These are phyloP conservation scores for Gymnoscelis rufifasciata DNA, from an alignment of 2,888 invertebrate genomes.

Conservation along the genomic window DNA sequence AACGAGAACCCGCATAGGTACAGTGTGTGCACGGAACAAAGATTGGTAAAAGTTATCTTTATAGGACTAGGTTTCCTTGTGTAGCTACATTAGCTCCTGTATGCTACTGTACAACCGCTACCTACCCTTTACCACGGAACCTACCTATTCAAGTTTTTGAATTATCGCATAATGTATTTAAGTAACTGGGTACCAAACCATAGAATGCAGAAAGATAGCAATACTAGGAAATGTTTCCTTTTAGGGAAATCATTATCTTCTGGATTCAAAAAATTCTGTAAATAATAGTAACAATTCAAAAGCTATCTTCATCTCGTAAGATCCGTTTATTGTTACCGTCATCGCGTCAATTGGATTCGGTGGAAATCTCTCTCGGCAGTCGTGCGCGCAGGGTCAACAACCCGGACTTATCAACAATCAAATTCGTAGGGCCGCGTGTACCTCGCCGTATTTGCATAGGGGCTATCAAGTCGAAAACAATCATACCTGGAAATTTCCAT, in stretches of 20 bases:
- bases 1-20: conserved; percentile 11
- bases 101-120: conserved; percentile 27
- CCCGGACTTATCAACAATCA: conserved; percentile 70
- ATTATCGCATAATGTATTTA: too few species aligned
- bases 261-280: too few species aligned
- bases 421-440: conserved; percentile 53
- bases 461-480: conserved; percentile 37
- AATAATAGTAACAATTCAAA: background rate
- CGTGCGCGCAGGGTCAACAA: conserved; percentile 67
- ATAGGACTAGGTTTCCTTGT: conserved; percentile 68
- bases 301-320: conserved; percentile 9
- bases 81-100: conserved; percentile 50
- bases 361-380: conserved; percentile 54
- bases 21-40: conserved; percentile 46
- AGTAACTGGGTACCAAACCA: too few species aligned
- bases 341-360: conserved; percentile 51
- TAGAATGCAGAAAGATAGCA: too few species aligned
- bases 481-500: conserved; percentile 35
- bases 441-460: conserved; percentile 54
- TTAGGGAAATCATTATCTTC: too few species aligned
- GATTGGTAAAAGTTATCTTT: conserved; percentile 61
- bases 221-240: too few species aligned
- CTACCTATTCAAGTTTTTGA: too few species aligned
- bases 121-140: background rate
- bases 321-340: conserved; percentile 29